Evolutionary conservation across 1,140 invertebrate species (phyloP).

Genomic region (Hesperophylax magnus): DNA sequence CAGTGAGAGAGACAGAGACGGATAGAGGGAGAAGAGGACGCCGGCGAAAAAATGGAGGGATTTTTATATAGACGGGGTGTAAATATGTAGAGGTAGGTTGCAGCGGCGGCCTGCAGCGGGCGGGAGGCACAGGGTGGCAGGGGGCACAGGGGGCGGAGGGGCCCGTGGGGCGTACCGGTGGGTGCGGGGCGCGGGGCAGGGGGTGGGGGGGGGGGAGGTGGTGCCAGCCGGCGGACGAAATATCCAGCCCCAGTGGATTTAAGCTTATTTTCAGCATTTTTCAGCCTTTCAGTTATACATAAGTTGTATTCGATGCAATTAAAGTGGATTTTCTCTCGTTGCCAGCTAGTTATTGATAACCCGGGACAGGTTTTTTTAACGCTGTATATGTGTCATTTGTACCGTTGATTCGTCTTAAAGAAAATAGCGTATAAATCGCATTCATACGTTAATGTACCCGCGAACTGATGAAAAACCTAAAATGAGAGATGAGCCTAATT

Average conservation of each 20-base stretch:
- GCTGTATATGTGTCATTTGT: not conserved
- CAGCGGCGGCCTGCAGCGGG: constrained; percentile 46
- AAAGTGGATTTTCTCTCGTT: not conserved
- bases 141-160: not conserved
- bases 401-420: not conserved
- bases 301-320: not conserved
- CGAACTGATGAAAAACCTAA: not conserved
- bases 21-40: constrained; percentile 44
- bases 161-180: not conserved
- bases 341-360: not conserved
- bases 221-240: constrained; percentile 23
- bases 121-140: constrained; percentile 8
- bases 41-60: constrained; percentile 57
- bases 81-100: constrained; percentile 56
- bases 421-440: too few species aligned
- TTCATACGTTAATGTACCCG: not conserved
- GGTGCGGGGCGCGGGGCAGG: constrained; percentile 9
- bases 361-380: too few species aligned
- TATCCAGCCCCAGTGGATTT: constrained; percentile 31
- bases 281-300: constrained; percentile 16
- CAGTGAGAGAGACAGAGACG: constrained; percentile 43
- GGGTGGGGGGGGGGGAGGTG: not conserved
- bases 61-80: constrained; percentile 57
- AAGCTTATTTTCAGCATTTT: constrained; percentile 4
- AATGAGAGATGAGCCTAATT: not conserved